These are phyloP conservation scores for Leistus spinibarbis DNA, from an alignment of 2,888 invertebrate genomes.

Conservation along the genomic window DNA sequence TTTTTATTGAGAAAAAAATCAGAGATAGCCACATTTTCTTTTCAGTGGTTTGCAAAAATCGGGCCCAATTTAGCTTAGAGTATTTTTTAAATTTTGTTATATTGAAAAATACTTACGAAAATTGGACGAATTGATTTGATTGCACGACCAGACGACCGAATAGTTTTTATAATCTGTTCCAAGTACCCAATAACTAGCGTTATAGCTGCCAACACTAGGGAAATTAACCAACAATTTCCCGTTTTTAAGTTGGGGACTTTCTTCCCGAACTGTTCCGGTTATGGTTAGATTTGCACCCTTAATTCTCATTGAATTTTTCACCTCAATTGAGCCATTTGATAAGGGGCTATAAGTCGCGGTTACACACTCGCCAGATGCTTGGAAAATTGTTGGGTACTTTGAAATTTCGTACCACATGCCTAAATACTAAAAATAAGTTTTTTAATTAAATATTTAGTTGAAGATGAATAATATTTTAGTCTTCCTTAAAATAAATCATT, in stretches of 20 bases:
- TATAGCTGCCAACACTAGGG: not conserved
- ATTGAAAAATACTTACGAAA: constrained; percentile 25
- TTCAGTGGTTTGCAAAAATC: no score
- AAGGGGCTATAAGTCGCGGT: constrained; percentile 12
- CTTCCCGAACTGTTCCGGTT: not conserved
- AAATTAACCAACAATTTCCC: constrained; percentile 16
- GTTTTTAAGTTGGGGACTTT: constrained; percentile 2
- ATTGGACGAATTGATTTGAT: not conserved
- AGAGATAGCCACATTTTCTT: no score
- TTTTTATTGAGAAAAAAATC: no score
- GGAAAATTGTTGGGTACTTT: constrained; percentile 20
- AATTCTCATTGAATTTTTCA: constrained; percentile 17
- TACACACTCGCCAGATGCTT: constrained; percentile 8
- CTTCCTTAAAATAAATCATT: no score
- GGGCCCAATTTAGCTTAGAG: no score
- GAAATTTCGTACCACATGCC: constrained; percentile 41
- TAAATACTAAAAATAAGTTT: constrained; percentile 34
- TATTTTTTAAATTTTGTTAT: no score
- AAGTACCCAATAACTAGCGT: constrained; percentile 21
- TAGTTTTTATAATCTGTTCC: constrained; percentile 39
- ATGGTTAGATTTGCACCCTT: not conserved
- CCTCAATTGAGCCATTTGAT: constrained; percentile 2
- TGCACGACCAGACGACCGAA: constrained; percentile 38
- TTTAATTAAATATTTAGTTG: no score
- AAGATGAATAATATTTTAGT: no score